These are phyloP conservation scores for Blennius ocellaris DNA, from an alignment of 2,113 vertebrate species.

Conservation along the genomic window DNA sequence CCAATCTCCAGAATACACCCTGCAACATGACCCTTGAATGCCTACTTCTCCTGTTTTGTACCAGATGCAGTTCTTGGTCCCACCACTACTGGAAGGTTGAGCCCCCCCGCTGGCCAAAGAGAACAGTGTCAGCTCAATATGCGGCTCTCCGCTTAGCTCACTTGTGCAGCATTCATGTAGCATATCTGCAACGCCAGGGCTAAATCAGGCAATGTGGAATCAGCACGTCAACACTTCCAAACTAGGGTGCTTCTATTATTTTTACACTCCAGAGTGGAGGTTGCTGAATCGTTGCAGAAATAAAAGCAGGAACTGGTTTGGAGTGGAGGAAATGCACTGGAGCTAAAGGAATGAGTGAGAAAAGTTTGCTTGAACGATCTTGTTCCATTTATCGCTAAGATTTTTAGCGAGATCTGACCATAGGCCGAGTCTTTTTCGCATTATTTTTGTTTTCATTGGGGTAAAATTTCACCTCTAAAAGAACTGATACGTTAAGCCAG, in stretches of 20 bases:
- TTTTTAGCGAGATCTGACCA: neutral
- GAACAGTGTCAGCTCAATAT: slow-evolving; percentile 52
- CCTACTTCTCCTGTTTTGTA: slow-evolving; percentile 39
- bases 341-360: slow-evolving; percentile 24
- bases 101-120: slow-evolving; percentile 59
- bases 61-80: slow-evolving; percentile 60
- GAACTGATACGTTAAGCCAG: slow-evolving; percentile 42
- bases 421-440: slow-evolving; percentile 4
- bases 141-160: slow-evolving; percentile 70
- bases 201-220: slow-evolving; percentile 70
- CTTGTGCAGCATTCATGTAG: slow-evolving; percentile 66
- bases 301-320: slow-evolving; percentile 51
- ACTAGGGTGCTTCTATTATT: slow-evolving; percentile 51
- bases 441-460: slow-evolving; percentile 9
- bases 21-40: slow-evolving; percentile 40
- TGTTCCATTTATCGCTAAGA: slow-evolving; percentile 25
- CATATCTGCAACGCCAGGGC: slow-evolving; percentile 61
- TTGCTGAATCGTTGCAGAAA: slow-evolving; percentile 43
- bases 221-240: slow-evolving; percentile 62
- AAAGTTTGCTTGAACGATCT: slow-evolving; percentile 16
- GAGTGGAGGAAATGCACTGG: slow-evolving; percentile 4
- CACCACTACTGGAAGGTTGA: slow-evolving; percentile 65
- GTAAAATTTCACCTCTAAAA: slow-evolving; percentile 39
- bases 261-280: slow-evolving; percentile 45
- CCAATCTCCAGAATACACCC: slow-evolving; percentile 30